These are phyloP conservation scores for Eolophus roseicapilla DNA, from an alignment of 2,113 vertebrate genomes.

Conservation along the genomic window DNA sequence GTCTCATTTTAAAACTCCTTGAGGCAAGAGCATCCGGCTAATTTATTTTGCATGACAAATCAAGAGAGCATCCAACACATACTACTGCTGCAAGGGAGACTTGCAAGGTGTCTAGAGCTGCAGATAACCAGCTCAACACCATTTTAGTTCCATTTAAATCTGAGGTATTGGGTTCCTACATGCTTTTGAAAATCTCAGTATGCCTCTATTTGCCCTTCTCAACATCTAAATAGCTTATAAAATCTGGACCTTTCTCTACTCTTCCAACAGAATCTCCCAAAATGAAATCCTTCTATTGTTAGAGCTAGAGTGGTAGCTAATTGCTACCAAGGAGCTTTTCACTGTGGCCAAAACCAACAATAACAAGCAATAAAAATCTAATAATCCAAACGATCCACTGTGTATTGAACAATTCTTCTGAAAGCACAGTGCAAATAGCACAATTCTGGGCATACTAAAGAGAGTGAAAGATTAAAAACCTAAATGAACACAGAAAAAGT, in stretches of 20 bases:
- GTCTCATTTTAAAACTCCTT: neutral
- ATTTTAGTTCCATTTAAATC: neutral
- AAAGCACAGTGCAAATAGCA: constrained; percentile 14
- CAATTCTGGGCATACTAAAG: constrained; percentile 17
- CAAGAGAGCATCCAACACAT: neutral
- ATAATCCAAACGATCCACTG: neutral
- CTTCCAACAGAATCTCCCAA: neutral
- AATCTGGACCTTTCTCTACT: neutral
- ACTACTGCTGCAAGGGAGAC: neutral
- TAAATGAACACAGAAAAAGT: constrained; percentile 67
- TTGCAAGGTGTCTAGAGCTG: neutral
- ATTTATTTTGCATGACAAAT: neutral
- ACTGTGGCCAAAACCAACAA: neutral
- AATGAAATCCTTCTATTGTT: neutral
- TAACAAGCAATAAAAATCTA: constrained; percentile 45
- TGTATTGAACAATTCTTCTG: constrained; percentile 24
- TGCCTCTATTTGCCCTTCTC: neutral
- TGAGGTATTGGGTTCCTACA: neutral
- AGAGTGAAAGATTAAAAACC: constrained; percentile 55
- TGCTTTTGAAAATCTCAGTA: neutral
- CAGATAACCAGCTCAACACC: neutral
- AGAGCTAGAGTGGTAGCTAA: neutral
- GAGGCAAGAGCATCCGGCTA: neutral
- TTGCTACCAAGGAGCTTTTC: neutral
- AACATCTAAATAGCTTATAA: neutral